Conservation (phyloP, 2,113 vertebrate species). For the Chascanopsetta lugubris region DNA sequence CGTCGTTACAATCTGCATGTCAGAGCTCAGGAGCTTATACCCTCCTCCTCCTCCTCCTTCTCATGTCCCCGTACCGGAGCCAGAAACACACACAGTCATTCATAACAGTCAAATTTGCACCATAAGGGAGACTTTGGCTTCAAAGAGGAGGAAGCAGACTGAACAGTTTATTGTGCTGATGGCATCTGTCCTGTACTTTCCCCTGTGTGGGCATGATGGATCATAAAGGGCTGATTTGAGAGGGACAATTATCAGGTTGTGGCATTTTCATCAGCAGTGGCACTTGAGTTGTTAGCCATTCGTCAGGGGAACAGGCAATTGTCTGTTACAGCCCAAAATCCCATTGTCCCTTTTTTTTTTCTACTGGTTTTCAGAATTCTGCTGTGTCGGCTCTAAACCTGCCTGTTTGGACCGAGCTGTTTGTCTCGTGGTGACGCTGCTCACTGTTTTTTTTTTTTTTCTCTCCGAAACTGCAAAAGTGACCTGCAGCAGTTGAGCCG, state of each 20-base stretch:
- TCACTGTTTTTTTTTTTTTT: too few relatives aligned
- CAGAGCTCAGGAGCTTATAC: conserved; percentile 37
- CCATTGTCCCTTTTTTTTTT: neutral
- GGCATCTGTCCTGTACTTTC: conserved; percentile 18
- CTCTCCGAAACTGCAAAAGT: too few relatives aligned
- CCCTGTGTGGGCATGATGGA: neutral
- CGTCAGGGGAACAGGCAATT: neutral
- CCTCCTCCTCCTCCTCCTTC: conserved; percentile 11
- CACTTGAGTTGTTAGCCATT: conserved; percentile 8
- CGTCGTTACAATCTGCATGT: conserved; percentile 32
- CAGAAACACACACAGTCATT: conserved; percentile 30
- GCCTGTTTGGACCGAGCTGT: neutral
- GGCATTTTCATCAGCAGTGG: conserved; percentile 2
- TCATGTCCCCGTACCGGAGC: conserved; percentile 29
- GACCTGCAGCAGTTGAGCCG: too few relatives aligned
- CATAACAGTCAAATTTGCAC: conserved; percentile 30
- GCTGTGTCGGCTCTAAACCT: neutral
- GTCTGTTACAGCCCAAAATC: neutral
- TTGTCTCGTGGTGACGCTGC: too few relatives aligned
- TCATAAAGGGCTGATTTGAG: conserved; percentile 12
- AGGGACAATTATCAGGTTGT: conserved; percentile 7
- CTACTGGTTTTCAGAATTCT: too few relatives aligned
- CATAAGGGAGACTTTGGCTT: conserved; percentile 12
- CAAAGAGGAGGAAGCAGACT: neutral
- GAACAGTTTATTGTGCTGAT: conserved; percentile 9